Evolutionary conservation across 2,888 invertebrate species (phyloP).

Genomic region (Platypus cylindrus): DNA sequence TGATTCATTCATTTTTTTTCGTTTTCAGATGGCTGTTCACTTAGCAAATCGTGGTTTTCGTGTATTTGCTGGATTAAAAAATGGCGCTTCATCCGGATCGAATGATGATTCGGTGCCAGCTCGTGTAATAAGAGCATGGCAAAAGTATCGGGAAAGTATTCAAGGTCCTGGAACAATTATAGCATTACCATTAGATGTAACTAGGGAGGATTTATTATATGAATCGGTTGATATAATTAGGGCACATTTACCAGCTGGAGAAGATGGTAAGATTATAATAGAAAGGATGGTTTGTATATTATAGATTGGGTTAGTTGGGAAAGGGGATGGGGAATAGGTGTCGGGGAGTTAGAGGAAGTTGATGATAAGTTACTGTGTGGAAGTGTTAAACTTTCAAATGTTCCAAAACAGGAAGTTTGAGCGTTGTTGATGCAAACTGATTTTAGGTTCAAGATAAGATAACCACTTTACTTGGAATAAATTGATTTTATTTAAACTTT

Average conservation of each 20-base stretch:
- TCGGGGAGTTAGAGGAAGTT: no score
- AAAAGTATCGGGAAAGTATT: constrained; percentile 34
- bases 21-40: constrained; percentile 50
- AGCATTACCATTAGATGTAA: constrained; percentile 64
- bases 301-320: no score
- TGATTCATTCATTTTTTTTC: background rate
- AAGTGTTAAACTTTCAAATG: no score
- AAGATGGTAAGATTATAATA: constrained; percentile 65
- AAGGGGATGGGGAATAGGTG: no score
- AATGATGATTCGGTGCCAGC: constrained; percentile 47
- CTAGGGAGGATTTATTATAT: constrained; percentile 65
- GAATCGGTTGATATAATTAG: constrained; percentile 68
- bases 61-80: constrained; percentile 61
- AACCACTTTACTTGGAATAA: no score
- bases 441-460: no score
- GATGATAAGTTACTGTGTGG: no score
- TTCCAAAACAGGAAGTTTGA: no score
- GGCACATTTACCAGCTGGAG: constrained; percentile 68
- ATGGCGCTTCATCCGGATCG: constrained; percentile 40
- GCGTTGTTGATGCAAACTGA: no score
- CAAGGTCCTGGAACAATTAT: constrained; percentile 39
- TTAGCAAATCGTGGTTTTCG: constrained; percentile 60
- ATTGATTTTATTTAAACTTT: no score
- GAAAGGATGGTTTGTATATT: no score
- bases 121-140: constrained; percentile 39